These are phyloP conservation scores for Allolobophora icterica DNA, from an alignment of 2,888 invertebrate genomes.

Conservation along the genomic window DNA sequence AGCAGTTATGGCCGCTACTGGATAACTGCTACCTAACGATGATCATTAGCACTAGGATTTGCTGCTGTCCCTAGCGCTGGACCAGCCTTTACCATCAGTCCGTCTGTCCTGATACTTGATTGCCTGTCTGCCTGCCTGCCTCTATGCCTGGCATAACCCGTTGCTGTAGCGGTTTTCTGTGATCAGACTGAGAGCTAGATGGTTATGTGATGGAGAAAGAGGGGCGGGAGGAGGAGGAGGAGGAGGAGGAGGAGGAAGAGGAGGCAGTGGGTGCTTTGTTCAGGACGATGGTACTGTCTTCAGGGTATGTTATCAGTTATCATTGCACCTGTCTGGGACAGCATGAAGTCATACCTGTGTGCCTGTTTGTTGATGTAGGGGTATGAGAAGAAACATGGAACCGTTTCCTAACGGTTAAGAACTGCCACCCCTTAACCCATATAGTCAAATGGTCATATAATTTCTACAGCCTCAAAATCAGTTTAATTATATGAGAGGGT, in stretches of 20 bases:
- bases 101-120: not conserved
- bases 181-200: constrained; percentile 9
- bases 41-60: not conserved
- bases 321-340: constrained; percentile 17
- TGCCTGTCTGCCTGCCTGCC: too few species aligned
- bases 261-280: constrained; percentile 1
- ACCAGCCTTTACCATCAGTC: not conserved
- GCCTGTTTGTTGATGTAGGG: not conserved
- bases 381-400: not conserved
- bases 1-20: not conserved
- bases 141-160: not conserved
- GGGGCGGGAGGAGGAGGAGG: not conserved
- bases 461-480: not conserved
- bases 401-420: not conserved
- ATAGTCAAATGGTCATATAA: not conserved
- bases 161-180: not conserved
- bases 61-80: not conserved
- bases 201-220: not conserved
- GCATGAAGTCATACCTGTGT: not conserved
- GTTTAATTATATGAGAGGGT: not conserved
- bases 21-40: not conserved
- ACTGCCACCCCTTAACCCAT: not conserved
- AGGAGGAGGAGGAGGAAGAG: not conserved
- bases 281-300: not conserved
- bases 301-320: constrained; percentile 17